A percentile compares a stretch with the other conserved stretches of the same genome.
Evolutionary conservation across 1,140 invertebrate genomes (phyloP).

Genomic region (Xylocopa sonorina): DNA sequence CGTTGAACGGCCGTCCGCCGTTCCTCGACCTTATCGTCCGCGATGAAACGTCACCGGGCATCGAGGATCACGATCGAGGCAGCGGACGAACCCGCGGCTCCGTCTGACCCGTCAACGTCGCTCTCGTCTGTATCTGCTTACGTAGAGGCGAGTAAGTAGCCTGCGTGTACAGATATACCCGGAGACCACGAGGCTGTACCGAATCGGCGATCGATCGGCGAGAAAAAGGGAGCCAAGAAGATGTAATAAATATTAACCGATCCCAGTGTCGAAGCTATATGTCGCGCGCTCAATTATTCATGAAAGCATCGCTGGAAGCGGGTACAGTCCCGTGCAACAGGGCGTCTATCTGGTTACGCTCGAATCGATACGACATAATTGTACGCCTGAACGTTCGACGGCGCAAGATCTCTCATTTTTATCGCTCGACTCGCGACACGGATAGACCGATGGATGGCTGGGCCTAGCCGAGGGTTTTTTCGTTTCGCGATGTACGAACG

Average conservation of each 20-base stretch:
- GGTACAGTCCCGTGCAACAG: slow-evolving; percentile 23
- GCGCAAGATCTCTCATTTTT: too few relatives aligned
- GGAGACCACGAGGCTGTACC: too few relatives aligned
- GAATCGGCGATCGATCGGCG: slow-evolving; percentile 11
- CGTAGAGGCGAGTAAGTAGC: too few relatives aligned
- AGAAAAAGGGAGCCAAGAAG: slow-evolving; percentile 10
- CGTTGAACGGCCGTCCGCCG: slow-evolving; percentile 19
- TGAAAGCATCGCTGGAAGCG: slow-evolving; percentile 33
- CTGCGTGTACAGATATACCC: too few relatives aligned
- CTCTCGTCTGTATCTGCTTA: too few relatives aligned
- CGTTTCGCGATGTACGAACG: too few relatives aligned
- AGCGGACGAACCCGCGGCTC: not conserved
- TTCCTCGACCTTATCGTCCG: not conserved
- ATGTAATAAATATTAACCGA: slow-evolving; percentile 41
- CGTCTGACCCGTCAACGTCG: too few relatives aligned
- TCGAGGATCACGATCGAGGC: slow-evolving; percentile 29
- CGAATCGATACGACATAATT: slow-evolving; percentile 38
- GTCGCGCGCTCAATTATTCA: slow-evolving; percentile 41
- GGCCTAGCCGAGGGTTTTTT: too few relatives aligned
- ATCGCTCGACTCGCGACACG: too few relatives aligned
- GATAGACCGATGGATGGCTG: too few relatives aligned
- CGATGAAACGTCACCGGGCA: not conserved
- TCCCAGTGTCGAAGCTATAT: slow-evolving; percentile 23
- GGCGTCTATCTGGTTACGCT: slow-evolving; percentile 4
- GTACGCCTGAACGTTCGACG: slow-evolving; percentile 11